These are phyloP conservation scores for Smithornis capensis DNA, from an alignment of 2,113 vertebrate species.

Conservation along the genomic window DNA sequence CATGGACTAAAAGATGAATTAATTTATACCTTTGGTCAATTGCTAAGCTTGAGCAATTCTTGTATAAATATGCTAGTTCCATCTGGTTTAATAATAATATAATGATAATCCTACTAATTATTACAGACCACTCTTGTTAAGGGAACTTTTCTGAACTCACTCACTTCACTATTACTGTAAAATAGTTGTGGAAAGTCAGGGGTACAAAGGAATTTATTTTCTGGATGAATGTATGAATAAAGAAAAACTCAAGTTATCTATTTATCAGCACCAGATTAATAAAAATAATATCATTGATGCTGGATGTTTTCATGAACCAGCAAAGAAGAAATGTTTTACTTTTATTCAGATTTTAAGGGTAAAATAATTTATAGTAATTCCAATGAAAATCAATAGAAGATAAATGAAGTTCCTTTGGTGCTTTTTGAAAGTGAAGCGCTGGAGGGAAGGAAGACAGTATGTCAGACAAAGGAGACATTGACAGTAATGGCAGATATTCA, in stretches of 20 bases:
- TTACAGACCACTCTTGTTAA: not conserved
- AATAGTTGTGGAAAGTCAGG: not conserved
- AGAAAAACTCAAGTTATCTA: not conserved
- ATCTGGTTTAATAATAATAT: too few species aligned
- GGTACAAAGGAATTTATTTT: not conserved
- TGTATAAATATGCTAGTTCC: not conserved
- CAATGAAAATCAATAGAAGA: not conserved
- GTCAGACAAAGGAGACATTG: not conserved
- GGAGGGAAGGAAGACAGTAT: not conserved
- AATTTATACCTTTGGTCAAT: not conserved
- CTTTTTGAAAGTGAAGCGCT: not conserved
- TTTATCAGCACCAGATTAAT: not conserved
- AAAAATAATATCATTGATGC: not conserved
- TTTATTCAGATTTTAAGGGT: not conserved
- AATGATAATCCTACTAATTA: not conserved
- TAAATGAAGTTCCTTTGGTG: not conserved
- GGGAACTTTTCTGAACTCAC: not conserved
- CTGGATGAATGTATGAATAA: not conserved
- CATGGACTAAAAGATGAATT: not conserved
- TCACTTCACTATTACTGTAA: not conserved
- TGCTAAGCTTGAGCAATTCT: not conserved
- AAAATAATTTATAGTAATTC: not conserved
- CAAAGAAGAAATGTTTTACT: not conserved
- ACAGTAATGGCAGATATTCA: not conserved
- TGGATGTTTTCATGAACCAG: not conserved